Conservation (phyloP, 2,888 invertebrate genomes). For the Tigriopus californicus region DNA sequence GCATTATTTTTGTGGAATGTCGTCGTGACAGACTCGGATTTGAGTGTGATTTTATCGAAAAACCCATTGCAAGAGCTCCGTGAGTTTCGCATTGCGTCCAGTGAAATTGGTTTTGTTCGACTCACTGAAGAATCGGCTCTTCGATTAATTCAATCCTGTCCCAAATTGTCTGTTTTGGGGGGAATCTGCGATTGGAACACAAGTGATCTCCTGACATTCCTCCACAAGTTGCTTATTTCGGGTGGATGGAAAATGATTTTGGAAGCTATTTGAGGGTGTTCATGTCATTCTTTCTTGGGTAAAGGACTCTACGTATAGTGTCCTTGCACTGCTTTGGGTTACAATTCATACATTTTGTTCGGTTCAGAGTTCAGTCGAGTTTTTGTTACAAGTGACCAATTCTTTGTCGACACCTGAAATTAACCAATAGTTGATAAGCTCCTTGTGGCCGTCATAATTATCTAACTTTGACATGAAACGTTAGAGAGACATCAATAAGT, state of each 20-base stretch:
- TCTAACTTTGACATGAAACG: too few relatives aligned
- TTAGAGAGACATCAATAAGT: too few relatives aligned
- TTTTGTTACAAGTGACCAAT: too few relatives aligned
- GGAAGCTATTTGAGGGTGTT: background rate
- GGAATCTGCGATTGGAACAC: conserved; percentile 3
- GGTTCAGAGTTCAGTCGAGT: too few relatives aligned
- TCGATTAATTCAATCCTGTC: background rate
- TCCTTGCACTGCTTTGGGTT: too few relatives aligned
- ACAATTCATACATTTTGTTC: too few relatives aligned
- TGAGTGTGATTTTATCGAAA: background rate
- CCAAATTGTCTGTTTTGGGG: background rate
- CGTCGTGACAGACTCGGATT: background rate
- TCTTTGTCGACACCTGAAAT: too few relatives aligned
- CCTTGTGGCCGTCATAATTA: too few relatives aligned
- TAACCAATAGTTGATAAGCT: too few relatives aligned
- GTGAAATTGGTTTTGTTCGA: conserved; percentile 5
- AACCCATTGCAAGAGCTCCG: background rate
- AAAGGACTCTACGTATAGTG: too few relatives aligned
- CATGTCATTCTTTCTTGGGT: too few relatives aligned
- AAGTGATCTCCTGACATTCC: background rate
- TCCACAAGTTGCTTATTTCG: background rate
- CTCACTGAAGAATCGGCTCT: background rate
- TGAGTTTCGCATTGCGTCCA: background rate
- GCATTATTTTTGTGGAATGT: background rate
- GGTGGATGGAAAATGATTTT: conserved; percentile 1